Percentiles rank a stretch among this genome's conserved stretches.
Evolutionary conservation across 2,888 invertebrate genomes (phyloP).

Genomic region (Syrphus vitripennis): DNA sequence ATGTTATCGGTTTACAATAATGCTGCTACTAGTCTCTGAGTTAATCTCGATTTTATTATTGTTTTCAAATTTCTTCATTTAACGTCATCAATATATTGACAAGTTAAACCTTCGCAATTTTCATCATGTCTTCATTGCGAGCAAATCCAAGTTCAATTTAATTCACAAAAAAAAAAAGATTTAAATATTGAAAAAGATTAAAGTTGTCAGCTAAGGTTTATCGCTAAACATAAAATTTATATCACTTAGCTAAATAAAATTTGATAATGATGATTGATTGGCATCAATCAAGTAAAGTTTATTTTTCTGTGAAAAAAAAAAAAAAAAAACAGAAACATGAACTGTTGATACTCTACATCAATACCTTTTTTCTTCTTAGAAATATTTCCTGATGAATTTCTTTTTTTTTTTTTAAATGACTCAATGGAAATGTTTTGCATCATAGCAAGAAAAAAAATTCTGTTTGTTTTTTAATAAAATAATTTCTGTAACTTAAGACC

Average conservation of each 20-base stretch:
- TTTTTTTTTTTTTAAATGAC: too few relatives aligned
- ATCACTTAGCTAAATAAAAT: neutral
- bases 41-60: too few relatives aligned
- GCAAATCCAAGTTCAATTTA: neutral
- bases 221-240: neutral
- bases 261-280: slow-evolving; percentile 5
- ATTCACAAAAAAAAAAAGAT: neutral
- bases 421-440: too few relatives aligned
- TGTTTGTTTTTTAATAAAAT: neutral
- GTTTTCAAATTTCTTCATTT: too few relatives aligned
- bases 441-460: too few relatives aligned
- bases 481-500: neutral
- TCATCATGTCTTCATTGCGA: neutral
- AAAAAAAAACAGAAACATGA: neutral
- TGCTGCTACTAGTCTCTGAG: too few relatives aligned
- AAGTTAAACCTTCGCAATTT: neutral
- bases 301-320: neutral
- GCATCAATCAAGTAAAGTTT: neutral
- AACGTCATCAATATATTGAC: neutral
- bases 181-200: neutral
- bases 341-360: too few relatives aligned
- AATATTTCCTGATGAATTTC: too few relatives aligned
- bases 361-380: too few relatives aligned
- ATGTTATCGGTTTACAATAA: too few relatives aligned
- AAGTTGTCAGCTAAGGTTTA: neutral